A percentile compares a stretch with the other conserved stretches of the same genome.
Conservation (phyloP, 2,113 vertebrate species). For the Climacteris rufus region DNA sequence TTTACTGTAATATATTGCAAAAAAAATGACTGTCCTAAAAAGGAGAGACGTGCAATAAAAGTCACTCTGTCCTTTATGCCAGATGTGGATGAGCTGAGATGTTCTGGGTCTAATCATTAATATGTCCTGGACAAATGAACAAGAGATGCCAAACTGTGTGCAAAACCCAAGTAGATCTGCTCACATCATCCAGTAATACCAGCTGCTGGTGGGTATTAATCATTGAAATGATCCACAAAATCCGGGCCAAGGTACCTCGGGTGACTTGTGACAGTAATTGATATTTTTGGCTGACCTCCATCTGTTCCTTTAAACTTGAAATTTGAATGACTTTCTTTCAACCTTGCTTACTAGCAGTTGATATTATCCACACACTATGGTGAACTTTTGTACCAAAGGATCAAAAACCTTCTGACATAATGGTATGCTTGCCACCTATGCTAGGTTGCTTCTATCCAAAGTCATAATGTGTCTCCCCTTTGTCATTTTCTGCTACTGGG, state of each 20-base stretch:
- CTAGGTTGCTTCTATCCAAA: not conserved
- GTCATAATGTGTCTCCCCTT: not conserved
- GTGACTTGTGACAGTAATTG: not conserved
- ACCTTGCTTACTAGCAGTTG: not conserved
- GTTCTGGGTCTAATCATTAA: not conserved
- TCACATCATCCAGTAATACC: not conserved
- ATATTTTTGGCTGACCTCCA: not conserved
- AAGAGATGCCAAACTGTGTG: not conserved
- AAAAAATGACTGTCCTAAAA: not conserved
- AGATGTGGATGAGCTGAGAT: not conserved
- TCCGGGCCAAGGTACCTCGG: not conserved
- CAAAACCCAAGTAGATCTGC: not conserved
- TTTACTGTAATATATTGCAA: not conserved
- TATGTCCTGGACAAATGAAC: not conserved
- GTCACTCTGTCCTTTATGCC: not conserved
- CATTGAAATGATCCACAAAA: not conserved
- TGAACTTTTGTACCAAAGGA: not conserved
- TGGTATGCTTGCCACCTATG: not conserved
- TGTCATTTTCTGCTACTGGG: not conserved
- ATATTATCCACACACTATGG: fast-evolving
- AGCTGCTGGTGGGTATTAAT: not conserved
- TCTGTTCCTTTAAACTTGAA: not conserved
- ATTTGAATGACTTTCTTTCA: not conserved
- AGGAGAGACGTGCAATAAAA: not conserved
- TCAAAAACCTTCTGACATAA: not conserved